Evolutionary conservation across 64 coral and sea anemone genomes (phyloP).

Genomic region (Montipora foliosa): DNA sequence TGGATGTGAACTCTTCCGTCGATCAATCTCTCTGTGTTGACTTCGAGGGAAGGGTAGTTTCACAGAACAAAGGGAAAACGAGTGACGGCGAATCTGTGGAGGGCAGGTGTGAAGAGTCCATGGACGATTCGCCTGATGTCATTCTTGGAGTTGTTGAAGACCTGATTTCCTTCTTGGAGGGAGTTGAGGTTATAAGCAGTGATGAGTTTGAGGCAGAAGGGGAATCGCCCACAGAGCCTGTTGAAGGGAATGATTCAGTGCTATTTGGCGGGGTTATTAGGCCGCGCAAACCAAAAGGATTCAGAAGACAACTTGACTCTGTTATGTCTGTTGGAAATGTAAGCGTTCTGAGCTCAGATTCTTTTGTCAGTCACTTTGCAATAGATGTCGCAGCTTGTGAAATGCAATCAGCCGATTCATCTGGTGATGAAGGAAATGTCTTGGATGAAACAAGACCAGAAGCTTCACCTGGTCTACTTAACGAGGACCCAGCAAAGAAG

Average conservation of each 20-base stretch:
- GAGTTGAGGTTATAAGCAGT: conserved; percentile 82
- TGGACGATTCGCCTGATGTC: conserved; percentile 66
- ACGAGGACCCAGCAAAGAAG: conserved; percentile 1
- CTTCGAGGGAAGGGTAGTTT: not conserved
- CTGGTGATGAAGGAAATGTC: conserved; percentile 65
- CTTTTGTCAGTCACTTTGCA: conserved; percentile 77
- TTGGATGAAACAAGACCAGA: conserved; percentile 2
- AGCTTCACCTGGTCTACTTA: not conserved
- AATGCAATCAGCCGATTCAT: conserved; percentile 84
- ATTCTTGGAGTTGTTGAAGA: conserved; percentile 87
- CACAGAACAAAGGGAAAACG: conserved; percentile 10
- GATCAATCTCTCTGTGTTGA: not conserved
- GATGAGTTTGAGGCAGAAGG: conserved; percentile 70
- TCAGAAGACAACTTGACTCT: conserved; percentile 73
- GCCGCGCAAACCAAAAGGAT: conserved; percentile 26
- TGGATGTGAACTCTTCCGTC: not conserved
- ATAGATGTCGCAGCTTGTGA: conserved; percentile 84
- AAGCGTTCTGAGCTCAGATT: conserved; percentile 82
- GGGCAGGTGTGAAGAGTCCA: conserved; percentile 47
- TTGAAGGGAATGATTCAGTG: conserved; percentile 21
- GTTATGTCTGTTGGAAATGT: conserved; percentile 68
- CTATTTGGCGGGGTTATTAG: conserved; percentile 34
- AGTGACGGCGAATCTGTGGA: conserved; percentile 22
- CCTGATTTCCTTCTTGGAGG: conserved; percentile 83
- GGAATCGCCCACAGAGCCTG: conserved; percentile 16